These are phyloP conservation scores for Callithrix jacchus DNA, from an alignment of 2,113 vertebrate genomes.

Conservation along the genomic window DNA sequence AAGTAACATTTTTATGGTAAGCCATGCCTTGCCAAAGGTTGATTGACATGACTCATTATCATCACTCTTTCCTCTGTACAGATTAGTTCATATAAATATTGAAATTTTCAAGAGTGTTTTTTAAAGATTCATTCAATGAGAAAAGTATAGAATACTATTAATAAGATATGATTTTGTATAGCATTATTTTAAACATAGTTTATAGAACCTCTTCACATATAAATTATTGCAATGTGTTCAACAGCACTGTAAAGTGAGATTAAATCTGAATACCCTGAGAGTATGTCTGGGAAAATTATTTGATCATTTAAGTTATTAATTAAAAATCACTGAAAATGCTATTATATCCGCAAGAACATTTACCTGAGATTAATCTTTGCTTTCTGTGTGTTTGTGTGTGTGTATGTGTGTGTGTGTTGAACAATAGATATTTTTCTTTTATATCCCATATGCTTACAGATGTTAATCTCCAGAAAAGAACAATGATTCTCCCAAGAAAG, in stretches of 20 bases:
- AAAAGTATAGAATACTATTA: background rate
- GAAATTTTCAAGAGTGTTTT: background rate
- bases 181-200: background rate
- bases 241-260: background rate
- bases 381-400: background rate
- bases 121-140: background rate
- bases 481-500: slow-evolving; percentile 38
- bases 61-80: background rate
- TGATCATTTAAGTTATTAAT: background rate
- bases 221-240: background rate
- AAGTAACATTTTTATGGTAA: background rate
- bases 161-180: background rate
- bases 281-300: background rate
- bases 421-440: slow-evolving; percentile 9
- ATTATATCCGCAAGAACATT: background rate
- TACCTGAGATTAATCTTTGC: slow-evolving; percentile 41
- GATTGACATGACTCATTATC: background rate
- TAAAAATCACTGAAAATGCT: background rate
- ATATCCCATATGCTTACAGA: background rate
- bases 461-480: slow-evolving; percentile 53
- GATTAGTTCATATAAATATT: background rate
- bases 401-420: background rate
- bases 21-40: background rate
- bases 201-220: background rate
- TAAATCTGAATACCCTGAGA: background rate